Base-by-base conservation (phyloP, 2,113 vertebrate species). In the Struthio camelus region DNA sequence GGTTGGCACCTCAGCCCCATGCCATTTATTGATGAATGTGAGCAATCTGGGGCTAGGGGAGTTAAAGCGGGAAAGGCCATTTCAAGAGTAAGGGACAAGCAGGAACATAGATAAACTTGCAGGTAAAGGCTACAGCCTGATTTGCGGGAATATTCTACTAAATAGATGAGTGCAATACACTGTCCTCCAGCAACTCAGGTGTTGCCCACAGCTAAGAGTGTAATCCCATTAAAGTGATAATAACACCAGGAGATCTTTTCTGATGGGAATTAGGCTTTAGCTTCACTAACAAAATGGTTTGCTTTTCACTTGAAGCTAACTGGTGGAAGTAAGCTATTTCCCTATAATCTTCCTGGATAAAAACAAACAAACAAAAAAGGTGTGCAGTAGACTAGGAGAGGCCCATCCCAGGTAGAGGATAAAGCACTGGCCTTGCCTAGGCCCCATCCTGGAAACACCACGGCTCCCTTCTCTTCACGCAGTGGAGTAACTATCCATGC, bases 211-310 rank as follows among this genome's bases (percentile, higher is more conserved):
- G 40, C 82, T 66, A 56, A 76, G 70, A 54, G 50, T 51, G 32
- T 73, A 95, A 97, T 90, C 32, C 56, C 87, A 75, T 95, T 77
- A 96, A 76, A 42, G 40, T 44, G 34, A 6, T 71, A 58, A 93
- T 14, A 28, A 40, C 44, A 85, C 44, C 44, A 73, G 53, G 56
- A 91, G 87, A 58, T 54, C 62, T 85, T 36, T 85, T 44, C 79
- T 62, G 58, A 19, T 62, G 24, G 30, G 50, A 77, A 38, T 69
- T 50, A 40, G 62, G n/a, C 42, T 89, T 87, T 62, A 34, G 34
- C 78, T 77, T 18, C 48, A 10, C 75, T 36, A 62, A 53, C 6
- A 67, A 66, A 87, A 67, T 66, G 22, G 42, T 24, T 72, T 70
- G 32, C 54, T 94, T 93, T 66, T 56, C 75, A 87, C 48, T 50